phyloP scores from a whole-genome alignment of 2,113 vertebrate genomes.

The Lepidothrix coronata region DNA sequence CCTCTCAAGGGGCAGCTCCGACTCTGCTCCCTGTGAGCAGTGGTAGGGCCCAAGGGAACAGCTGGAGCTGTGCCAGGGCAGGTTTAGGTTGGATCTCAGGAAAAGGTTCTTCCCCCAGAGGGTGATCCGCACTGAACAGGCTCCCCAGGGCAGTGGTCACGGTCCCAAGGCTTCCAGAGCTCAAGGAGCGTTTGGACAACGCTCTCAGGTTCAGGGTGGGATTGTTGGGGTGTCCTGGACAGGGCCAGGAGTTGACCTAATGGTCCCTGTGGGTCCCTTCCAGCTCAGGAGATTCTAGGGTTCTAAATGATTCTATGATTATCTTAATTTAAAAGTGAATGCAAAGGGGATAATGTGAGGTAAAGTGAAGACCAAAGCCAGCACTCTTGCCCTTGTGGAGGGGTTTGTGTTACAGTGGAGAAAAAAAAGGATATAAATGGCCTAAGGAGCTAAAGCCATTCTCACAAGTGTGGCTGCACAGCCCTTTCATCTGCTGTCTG shows the following conservation, averaged over 20 bases:
- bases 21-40: background rate
- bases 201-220: background rate
- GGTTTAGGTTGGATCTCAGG: background rate
- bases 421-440: background rate
- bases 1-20: background rate
- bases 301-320: background rate
- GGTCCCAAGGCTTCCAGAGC: background rate
- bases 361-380: background rate
- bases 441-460: background rate
- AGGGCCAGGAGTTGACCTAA: background rate
- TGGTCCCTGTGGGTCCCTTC: background rate
- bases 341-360: background rate
- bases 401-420: background rate
- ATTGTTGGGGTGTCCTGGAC: background rate
- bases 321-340: background rate
- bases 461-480: too few relatives aligned
- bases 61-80: background rate
- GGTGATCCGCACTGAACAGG: background rate
- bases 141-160: background rate
- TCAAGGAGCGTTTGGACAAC: background rate
- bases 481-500: background rate
- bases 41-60: background rate
- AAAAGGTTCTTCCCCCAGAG: background rate
- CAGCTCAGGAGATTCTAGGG: background rate
- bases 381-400: background rate